Conservation (phyloP, 2,888 invertebrate species). For the Cryptocephalus moraei region DNA sequence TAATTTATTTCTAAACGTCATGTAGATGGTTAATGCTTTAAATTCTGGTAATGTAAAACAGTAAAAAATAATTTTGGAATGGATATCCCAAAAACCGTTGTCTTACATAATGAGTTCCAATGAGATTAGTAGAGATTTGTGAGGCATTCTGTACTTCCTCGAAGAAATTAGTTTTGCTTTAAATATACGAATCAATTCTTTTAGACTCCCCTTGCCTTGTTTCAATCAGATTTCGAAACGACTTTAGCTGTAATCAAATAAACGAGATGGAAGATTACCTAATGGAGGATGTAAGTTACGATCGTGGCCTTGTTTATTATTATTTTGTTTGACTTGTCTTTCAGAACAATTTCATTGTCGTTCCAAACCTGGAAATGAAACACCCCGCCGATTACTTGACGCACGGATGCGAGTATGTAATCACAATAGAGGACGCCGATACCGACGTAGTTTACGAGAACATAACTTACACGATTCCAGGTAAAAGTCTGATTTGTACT, state of each 20-base stretch:
- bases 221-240: slow-evolving; percentile 9
- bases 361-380: background rate
- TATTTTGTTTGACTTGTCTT: background rate
- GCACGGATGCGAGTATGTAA: background rate
- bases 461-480: background rate
- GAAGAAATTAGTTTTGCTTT: no score
- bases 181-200: background rate
- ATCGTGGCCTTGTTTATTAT: no score
- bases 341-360: background rate
- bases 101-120: no score
- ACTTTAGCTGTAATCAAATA: slow-evolving; percentile 10
- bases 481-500: background rate
- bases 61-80: no score
- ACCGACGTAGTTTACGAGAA: background rate
- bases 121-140: no score
- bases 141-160: no score
- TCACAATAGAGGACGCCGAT: background rate
- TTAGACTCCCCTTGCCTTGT: slow-evolving; percentile 6
- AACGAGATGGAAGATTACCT: slow-evolving; percentile 7
- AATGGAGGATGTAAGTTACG: slow-evolving; percentile 6
- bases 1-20: no score
- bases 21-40: no score
- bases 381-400: background rate
- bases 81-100: no score
- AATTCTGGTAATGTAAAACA: no score